These are phyloP conservation scores for Drosophila falleni DNA, from an alignment of 2,888 invertebrate species.

Conservation along the genomic window DNA sequence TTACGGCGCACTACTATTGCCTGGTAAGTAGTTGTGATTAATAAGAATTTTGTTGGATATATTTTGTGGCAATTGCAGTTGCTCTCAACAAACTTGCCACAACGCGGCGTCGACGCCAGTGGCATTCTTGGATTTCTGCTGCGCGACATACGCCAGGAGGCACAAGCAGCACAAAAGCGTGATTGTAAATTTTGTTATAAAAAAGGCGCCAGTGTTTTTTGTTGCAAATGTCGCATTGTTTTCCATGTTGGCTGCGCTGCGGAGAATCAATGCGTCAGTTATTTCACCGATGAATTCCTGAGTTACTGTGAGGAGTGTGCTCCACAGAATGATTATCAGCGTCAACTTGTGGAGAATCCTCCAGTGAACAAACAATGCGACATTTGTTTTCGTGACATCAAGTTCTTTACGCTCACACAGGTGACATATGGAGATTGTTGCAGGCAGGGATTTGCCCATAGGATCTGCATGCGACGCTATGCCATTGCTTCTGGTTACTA, in stretches of 20 bases:
- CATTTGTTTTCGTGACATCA: constrained; percentile 71
- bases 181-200: constrained; percentile 72
- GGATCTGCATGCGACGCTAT: constrained; percentile 77
- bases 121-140: constrained; percentile 92
- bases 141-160: constrained; percentile 89
- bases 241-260: constrained; percentile 78
- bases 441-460: constrained; percentile 77
- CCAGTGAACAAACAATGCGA: constrained; percentile 54
- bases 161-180: constrained; percentile 85
- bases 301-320: constrained; percentile 77
- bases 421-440: constrained; percentile 79
- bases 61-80: constrained; percentile 75
- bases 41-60: no score
- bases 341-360: constrained; percentile 30
- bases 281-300: constrained; percentile 72
- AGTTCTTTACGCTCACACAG: constrained; percentile 18
- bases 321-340: constrained; percentile 59
- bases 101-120: constrained; percentile 89
- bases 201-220: constrained; percentile 70
- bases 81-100: constrained; percentile 89
- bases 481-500: constrained; percentile 83
- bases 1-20: constrained; percentile 81
- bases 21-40: constrained; percentile 25
- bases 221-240: constrained; percentile 67
- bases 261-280: constrained; percentile 57